Evolutionary conservation across 2,113 vertebrate genomes (phyloP).

Genomic region (Spilogale gracilis): DNA sequence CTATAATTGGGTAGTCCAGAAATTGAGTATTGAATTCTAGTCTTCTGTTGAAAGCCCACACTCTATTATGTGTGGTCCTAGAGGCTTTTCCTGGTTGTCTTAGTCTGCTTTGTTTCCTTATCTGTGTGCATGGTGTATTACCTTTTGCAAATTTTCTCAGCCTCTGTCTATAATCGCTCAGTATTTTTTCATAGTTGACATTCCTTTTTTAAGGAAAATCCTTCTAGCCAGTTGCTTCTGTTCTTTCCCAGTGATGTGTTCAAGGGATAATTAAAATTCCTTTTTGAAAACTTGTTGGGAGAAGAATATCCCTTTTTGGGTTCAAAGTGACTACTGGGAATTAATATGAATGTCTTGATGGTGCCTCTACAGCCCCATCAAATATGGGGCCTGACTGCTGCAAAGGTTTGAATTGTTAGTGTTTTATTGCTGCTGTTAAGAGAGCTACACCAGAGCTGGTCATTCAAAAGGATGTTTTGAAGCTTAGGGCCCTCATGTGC

Average conservation of each 20-base stretch:
- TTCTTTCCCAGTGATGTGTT: not conserved
- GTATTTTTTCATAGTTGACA: not conserved
- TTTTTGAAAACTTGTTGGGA: not conserved
- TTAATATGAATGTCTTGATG: too few species aligned
- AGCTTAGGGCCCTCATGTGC: not conserved
- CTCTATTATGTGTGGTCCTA: not conserved
- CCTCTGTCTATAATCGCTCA: not conserved
- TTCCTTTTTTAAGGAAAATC: not conserved
- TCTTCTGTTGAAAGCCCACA: not conserved
- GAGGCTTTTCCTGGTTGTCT: not conserved
- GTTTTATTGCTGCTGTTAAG: not conserved
- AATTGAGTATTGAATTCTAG: not conserved
- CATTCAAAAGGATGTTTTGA: not conserved
- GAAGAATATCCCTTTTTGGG: not conserved
- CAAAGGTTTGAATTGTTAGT: not conserved
- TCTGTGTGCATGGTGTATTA: not conserved
- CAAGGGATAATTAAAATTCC: not conserved
- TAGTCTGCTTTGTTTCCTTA: not conserved
- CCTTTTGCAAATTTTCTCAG: not conserved
- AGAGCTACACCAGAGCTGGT: not conserved
- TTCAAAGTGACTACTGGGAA: not conserved
- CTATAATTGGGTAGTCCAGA: not conserved
- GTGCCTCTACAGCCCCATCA: accelerated
- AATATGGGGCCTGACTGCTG: not conserved
- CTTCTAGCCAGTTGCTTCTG: not conserved